Evolutionary conservation across 2,888 invertebrate species (phyloP).

Genomic region (Leptopterna dolabrata): DNA sequence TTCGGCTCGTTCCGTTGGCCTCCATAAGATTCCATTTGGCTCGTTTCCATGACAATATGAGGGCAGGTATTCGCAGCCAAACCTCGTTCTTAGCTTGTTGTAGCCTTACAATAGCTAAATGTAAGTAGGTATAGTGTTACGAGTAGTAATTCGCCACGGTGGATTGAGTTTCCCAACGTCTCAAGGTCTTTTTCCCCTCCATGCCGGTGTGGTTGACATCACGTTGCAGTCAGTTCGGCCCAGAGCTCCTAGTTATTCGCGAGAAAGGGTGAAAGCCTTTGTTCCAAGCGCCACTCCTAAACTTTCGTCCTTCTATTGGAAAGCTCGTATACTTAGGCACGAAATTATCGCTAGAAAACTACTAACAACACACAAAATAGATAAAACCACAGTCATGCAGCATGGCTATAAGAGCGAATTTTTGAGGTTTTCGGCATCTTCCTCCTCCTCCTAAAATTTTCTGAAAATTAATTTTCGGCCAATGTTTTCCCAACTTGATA

Average conservation of each 20-base stretch:
- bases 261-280: background rate
- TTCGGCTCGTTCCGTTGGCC: too few species aligned
- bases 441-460: too few species aligned
- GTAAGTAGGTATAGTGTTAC: slow-evolving; percentile 6
- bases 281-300: background rate
- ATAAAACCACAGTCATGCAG: too few species aligned
- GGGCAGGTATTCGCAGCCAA: background rate
- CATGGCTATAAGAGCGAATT: too few species aligned
- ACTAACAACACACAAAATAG: too few species aligned
- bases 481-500: too few species aligned
- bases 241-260: background rate
- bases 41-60: background rate
- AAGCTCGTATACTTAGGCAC: background rate
- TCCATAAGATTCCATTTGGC: too few species aligned
- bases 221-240: background rate
- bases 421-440: too few species aligned
- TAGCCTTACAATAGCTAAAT: background rate
- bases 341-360: too few species aligned
- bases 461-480: too few species aligned
- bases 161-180: slow-evolving; percentile 26
- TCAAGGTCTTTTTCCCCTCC: slow-evolving; percentile 14
- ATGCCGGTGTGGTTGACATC: background rate
- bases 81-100: background rate
- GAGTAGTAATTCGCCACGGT: slow-evolving; percentile 19
- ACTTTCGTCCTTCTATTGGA: background rate